Percentiles rank a stretch among this genome's conserved stretches.
Evolutionary conservation across 2,888 invertebrate species (phyloP).

Genomic region (Acheta domesticus): DNA sequence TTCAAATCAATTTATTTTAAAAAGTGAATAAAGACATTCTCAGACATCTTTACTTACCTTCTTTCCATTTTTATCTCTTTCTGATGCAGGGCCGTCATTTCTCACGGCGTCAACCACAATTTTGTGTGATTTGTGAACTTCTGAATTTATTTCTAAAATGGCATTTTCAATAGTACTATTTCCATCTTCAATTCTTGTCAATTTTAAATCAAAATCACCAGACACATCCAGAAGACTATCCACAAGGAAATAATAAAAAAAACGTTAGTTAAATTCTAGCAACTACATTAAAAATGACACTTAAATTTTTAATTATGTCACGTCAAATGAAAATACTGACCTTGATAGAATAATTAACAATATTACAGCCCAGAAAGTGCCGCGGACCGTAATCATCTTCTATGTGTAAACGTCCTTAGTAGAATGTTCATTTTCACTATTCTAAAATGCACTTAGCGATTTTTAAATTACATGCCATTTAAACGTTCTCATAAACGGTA

Average conservation of each 20-base stretch:
- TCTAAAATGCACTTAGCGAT: background rate
- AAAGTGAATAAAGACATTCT: background rate
- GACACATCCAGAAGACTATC: background rate
- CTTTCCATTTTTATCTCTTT: background rate
- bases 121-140: background rate
- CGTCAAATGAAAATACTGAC: background rate
- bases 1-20: background rate
- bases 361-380: background rate
- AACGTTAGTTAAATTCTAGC: no score
- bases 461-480: background rate
- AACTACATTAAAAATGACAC: no score
- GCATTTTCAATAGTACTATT: background rate
- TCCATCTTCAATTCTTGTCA: background rate
- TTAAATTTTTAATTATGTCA: no score
- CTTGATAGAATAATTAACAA: slow-evolving; percentile 8
- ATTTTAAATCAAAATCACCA: background rate
- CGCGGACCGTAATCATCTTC: background rate
- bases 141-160: background rate
- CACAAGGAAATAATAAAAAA: no score
- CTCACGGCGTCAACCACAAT: background rate
- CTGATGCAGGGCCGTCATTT: background rate
- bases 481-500: no score
- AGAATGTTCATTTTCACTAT: background rate
- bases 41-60: background rate
- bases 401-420: background rate